Percentiles rank a stretch among this genome's conserved stretches.
phyloP scores from a whole-genome alignment of 1,140 invertebrate genomes.

The Listronotus oregonensis region DNA sequence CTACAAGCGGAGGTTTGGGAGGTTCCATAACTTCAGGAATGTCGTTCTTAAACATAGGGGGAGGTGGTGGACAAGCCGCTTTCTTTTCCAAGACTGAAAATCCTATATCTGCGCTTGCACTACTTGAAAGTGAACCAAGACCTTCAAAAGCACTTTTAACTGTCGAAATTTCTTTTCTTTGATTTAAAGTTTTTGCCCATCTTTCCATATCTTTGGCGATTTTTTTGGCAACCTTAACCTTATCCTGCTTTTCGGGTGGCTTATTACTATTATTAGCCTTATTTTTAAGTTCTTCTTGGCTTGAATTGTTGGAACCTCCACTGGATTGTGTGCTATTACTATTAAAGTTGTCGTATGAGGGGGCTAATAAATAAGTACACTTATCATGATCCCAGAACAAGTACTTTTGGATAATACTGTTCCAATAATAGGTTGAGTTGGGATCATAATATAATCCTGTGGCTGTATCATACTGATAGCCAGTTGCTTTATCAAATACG shows the following conservation, averaged over 20 bases:
- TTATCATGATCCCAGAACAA: slow-evolving; percentile 92
- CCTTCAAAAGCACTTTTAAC: slow-evolving; percentile 38
- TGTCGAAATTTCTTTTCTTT: slow-evolving; percentile 83
- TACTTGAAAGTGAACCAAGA: slow-evolving; percentile 41
- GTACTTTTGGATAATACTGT: slow-evolving; percentile 87
- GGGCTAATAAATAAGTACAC: slow-evolving; percentile 79
- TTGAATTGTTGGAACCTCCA: slow-evolving; percentile 3
- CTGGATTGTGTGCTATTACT: background rate
- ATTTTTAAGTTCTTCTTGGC: slow-evolving; percentile 7
- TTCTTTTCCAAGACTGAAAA: slow-evolving; percentile 84
- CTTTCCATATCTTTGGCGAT: slow-evolving; percentile 84
- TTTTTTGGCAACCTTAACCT: slow-evolving; percentile 97
- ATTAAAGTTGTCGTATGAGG: slow-evolving; percentile 50
- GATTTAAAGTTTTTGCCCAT: slow-evolving; percentile 97
- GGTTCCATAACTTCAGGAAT: slow-evolving; percentile 12
- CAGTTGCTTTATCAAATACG: slow-evolving; percentile 92
- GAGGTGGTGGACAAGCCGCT: slow-evolving; percentile 39
- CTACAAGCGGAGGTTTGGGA: slow-evolving; percentile 64
- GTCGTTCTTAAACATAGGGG: slow-evolving; percentile 38
- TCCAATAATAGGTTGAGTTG: slow-evolving; percentile 92
- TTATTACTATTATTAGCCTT: slow-evolving; percentile 1
- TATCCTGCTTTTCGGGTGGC: slow-evolving; percentile 73
- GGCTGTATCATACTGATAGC: slow-evolving; percentile 93
- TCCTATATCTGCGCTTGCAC: slow-evolving; percentile 83
- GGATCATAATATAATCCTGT: slow-evolving; percentile 96